phyloP scores from a whole-genome alignment of 2,797 vertebrate genomes.

The Neostethus bicornis region DNA sequence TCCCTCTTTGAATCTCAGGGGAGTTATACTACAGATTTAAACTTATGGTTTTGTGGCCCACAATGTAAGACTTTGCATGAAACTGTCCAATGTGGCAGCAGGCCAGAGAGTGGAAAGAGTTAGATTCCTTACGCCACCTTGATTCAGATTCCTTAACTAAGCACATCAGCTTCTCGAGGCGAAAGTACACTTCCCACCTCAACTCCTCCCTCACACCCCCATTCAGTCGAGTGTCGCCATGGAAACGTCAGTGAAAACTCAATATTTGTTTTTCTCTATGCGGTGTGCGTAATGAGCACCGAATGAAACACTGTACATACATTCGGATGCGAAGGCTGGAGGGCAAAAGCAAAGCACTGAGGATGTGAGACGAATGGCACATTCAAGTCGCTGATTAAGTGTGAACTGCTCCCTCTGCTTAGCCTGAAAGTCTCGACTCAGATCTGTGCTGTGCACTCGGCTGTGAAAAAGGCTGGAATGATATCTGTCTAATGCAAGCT shows the following conservation, averaged over 20 bases:
- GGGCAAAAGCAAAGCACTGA: conserved; percentile 23
- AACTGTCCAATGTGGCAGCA: conserved; percentile 23
- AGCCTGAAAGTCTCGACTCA: conserved; percentile 5
- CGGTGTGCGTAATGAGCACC: conserved; percentile 48
- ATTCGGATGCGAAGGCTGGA: conserved; percentile 30
- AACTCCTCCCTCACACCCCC: conserved; percentile 49
- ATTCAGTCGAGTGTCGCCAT: conserved; percentile 68
- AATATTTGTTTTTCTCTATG: conserved; percentile 50
- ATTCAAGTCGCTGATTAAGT: conserved; percentile 40
- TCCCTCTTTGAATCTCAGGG: conserved; percentile 16
- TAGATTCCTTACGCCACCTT: conserved; percentile 52
- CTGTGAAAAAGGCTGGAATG: not conserved
- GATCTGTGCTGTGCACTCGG: conserved; percentile 5
- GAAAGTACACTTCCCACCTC: conserved; percentile 62
- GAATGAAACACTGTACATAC: conserved; percentile 48
- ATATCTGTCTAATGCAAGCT: not conserved
- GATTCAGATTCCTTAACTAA: conserved; percentile 40
- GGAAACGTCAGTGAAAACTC: conserved; percentile 70
- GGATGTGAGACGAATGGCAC: conserved; percentile 35
- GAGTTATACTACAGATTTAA: not conserved
- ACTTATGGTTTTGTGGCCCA: conserved; percentile 15
- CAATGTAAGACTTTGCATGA: conserved; percentile 3
- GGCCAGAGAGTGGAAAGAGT: conserved; percentile 48
- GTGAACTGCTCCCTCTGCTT: conserved; percentile 29
- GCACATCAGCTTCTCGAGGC: conserved; percentile 65